A percentile compares a stretch with the other conserved stretches of the same genome.
phyloP scores from a whole-genome alignment of 2,888 invertebrate species.

The Hydroisotoma schaefferi region DNA sequence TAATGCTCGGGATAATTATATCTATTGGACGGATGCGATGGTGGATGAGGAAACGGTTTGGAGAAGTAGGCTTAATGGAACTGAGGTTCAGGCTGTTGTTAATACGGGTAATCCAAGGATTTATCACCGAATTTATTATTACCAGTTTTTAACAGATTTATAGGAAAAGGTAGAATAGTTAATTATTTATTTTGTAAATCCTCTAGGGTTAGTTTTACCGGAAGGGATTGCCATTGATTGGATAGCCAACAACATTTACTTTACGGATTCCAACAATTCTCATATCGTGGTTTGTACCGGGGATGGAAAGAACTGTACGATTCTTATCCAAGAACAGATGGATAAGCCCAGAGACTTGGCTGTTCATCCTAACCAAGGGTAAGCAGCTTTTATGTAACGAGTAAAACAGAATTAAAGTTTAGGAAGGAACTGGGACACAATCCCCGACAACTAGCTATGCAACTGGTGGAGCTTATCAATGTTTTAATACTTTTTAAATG shows the following conservation, averaged over 20 bases:
- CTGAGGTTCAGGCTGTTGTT: constrained; percentile 15
- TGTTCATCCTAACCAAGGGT: constrained; percentile 67
- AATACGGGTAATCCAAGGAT: constrained; percentile 37
- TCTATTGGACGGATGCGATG: constrained; percentile 76
- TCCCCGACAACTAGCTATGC: too few relatives aligned
- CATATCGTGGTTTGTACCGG: constrained; percentile 70
- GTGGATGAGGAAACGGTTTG: constrained; percentile 69
- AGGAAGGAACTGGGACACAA: not conserved
- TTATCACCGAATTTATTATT: not conserved
- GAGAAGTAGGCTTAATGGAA: constrained; percentile 62
- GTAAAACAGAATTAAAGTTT: not conserved
- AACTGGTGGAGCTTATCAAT: too few relatives aligned
- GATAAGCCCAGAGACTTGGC: constrained; percentile 68
- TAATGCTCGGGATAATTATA: constrained; percentile 60
- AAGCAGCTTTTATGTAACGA: constrained; percentile 42
- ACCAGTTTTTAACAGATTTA: not conserved
- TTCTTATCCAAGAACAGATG: constrained; percentile 61
- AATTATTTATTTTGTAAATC: not conserved
- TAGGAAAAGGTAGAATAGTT: not conserved
- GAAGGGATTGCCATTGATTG: constrained; percentile 75
- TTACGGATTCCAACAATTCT: constrained; percentile 67
- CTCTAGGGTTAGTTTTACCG: constrained; percentile 63
- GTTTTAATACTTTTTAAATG: too few relatives aligned
- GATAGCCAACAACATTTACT: constrained; percentile 75
- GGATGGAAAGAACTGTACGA: constrained; percentile 65